Base-by-base conservation (phyloP, 2,888 invertebrate genomes). In the Aethes cnicana region DNA sequence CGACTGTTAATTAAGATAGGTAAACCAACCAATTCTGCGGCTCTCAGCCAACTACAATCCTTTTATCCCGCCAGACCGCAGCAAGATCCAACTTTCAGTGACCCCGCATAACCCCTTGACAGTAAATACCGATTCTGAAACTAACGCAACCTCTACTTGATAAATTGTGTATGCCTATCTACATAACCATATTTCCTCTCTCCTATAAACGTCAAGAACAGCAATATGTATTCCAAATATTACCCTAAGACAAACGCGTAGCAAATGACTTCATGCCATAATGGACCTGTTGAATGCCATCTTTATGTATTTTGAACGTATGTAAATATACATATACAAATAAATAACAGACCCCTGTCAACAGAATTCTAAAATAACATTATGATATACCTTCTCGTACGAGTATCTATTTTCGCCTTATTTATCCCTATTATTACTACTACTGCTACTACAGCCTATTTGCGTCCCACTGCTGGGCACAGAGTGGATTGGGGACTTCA, bases 261-360 rank as follows among this genome's bases (percentile, higher is more conserved):
- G 39, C 16, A 23, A 39, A 16, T 11, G 6, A 23, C 25, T 9
- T 25, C 25, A 16, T 25, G 25, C 4, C 6, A 23, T 25, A 25
- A 39, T 5, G 25, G 25, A 39, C 39, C 39, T 39, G 39, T 39
- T 39, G 39, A 39, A 16, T 39, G 21, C n/a, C n/a, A n/a, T 39
- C 39, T 25, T 25, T 25, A 39, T 37, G 14, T 23, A 21, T 36
- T 9, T 23, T 14, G 12, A 25, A 16, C 39, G 39, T 16, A 25
- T 25, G 25, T 25, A 39, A n/a, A n/a, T n/a, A n/a, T n/a, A 5
- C 25, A 17, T 25, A 14, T 14, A n/a, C 9, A 39, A 25, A 37
- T 14, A 23, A 23, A n/a, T 14, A 23, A 37, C 37, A 14, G 37
- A n/a, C 37, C 23, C 20, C 25, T 14, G n/a, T 4, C 9, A 23